Evolutionary conservation across 2,888 invertebrate genomes (phyloP).

Genomic region (Heliconius charithonia): DNA sequence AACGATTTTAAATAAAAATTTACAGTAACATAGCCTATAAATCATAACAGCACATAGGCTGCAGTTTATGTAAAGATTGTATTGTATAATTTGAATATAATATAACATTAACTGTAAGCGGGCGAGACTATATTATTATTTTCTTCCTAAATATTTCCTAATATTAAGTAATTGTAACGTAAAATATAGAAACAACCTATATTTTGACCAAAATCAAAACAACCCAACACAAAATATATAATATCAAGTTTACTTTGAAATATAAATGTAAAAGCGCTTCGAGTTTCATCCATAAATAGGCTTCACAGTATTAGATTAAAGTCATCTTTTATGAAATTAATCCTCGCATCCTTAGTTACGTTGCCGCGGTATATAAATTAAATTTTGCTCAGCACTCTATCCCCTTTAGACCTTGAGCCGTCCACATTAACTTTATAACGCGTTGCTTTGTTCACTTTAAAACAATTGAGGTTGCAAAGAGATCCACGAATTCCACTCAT

Average conservation of each 20-base stretch:
- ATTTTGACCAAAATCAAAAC: not conserved
- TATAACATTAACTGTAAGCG: too few species aligned
- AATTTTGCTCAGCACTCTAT: constrained; percentile 56
- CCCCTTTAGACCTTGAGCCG: constrained; percentile 54
- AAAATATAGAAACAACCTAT: not conserved
- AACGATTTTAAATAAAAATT: too few species aligned
- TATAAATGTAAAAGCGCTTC: constrained; percentile 41
- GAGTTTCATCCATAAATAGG: constrained; percentile 44
- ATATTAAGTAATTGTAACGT: not conserved
- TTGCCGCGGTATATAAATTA: constrained; percentile 51
- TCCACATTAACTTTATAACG: constrained; percentile 61
- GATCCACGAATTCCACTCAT: constrained; percentile 61
- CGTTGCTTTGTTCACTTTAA: constrained; percentile 56
- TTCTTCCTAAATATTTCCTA: not conserved
- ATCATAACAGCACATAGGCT: too few species aligned
- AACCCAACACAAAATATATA: constrained; percentile 13
- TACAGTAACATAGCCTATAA: too few species aligned
- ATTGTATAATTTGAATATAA: too few species aligned
- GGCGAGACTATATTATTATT: not conserved
- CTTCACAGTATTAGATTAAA: constrained; percentile 46
- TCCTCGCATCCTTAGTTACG: constrained; percentile 47
- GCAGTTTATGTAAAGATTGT: too few species aligned
- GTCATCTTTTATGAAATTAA: constrained; percentile 48
- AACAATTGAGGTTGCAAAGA: constrained; percentile 63
- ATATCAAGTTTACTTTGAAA: constrained; percentile 29